phyloP scores from a whole-genome alignment of 2,113 vertebrate species.

The Daubentonia madagascariensis region DNA sequence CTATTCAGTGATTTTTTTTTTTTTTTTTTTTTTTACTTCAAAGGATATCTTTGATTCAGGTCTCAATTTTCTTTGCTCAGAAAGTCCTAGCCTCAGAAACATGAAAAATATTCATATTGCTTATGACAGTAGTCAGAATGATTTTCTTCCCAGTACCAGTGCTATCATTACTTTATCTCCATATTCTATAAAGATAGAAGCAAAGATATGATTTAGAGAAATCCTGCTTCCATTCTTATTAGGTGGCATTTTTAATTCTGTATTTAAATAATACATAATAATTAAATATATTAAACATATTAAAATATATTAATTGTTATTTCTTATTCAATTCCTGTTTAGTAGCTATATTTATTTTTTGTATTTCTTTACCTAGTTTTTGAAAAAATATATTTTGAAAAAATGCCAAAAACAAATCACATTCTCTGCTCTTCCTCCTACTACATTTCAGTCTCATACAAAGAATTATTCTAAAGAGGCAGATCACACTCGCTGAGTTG shows the following conservation, averaged over 20 bases:
- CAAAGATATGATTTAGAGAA: neutral
- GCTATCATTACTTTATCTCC: neutral
- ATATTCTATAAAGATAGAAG: neutral
- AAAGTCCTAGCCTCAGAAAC: neutral
- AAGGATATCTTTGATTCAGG: neutral
- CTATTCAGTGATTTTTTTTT: neutral
- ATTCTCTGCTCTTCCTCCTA: neutral
- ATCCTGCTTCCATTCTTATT: neutral
- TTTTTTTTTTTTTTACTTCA: neutral
- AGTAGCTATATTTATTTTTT: neutral
- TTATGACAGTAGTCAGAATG: neutral
- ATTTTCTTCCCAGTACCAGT: neutral
- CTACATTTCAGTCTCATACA: neutral
- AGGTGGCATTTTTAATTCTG: neutral
- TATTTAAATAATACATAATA: neutral
- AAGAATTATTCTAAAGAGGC: neutral
- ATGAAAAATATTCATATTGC: neutral
- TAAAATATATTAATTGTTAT: neutral
- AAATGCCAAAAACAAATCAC: no score
- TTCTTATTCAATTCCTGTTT: neutral
- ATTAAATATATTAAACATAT: no score
- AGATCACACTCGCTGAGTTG: neutral
- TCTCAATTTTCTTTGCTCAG: neutral
- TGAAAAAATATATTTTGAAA: neutral
- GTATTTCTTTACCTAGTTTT: neutral